Evolutionary conservation across 2,888 invertebrate species (phyloP), one percentile per base, ranked within the genome.

Genomic region (Biston betularia): DNA sequence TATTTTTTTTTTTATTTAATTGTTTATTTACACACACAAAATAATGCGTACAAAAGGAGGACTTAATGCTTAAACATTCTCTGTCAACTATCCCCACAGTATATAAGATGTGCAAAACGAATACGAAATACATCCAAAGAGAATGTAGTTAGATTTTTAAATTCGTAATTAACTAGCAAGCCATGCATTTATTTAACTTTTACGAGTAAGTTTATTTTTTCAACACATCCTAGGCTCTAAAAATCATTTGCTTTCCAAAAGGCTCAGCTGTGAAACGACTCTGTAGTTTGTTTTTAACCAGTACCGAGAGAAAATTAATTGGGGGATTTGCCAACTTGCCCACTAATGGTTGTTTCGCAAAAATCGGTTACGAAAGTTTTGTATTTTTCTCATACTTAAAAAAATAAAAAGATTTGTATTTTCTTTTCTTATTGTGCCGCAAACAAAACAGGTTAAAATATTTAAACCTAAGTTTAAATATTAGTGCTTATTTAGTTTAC

Each of bases 221-320:
- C 38, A 6, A 9, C 6, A 54, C 11, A 24, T 54, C n/a, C 54
- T 54, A 33, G 12, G 8, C 12, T 44, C 7, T 24, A 48, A 6
- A 49, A n/a, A 49, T 58, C 58, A 64, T 57, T 56, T 24, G 46
- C 15, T 50, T 38, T 48, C 50, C 49, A 11, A 35, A 56, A 65
- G 53, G 58, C 65, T 72, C 71, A 72, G 75, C 69, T 76, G 76
- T 67, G 68, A 65, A 70, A 67, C 44, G 49, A 49, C 53, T 49
- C 44, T 9, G 49, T 63, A 63, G 58, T 59, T 65, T 65, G 45
- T 56, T 67, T 62, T 62, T 62, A 62, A 58, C 62, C 49, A 45
- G 38, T 55, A n/a, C 49, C 24, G 44, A 49, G 55, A n/a, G 49
- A 35, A 52, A 61, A 57, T 62, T 61, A 61, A 62, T 53, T 61